These are phyloP conservation scores for Phragmatobia fuliginosa DNA, from an alignment of 2,888 invertebrate genomes.

Conservation along the genomic window DNA sequence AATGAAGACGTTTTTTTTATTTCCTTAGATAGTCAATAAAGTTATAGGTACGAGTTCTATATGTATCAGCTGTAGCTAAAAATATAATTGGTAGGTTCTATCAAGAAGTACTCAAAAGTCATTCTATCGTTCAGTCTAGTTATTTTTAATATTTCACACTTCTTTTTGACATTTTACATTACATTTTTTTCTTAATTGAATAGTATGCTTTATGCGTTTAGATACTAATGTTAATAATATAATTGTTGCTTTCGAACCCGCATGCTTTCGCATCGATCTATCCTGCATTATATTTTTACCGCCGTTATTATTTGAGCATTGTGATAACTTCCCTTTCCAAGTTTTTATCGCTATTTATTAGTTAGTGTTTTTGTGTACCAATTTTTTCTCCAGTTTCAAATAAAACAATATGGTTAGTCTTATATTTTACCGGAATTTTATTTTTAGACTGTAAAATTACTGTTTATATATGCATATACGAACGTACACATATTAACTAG, in stretches of 20 bases:
- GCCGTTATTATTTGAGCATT: conserved; percentile 46
- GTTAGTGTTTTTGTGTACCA: background rate
- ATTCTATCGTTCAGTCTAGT: background rate
- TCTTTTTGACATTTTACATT: background rate
- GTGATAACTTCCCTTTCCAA: conserved; percentile 46
- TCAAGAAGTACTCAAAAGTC: background rate
- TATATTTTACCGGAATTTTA: conserved; percentile 1
- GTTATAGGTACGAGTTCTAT: no score
- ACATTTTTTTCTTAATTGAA: conserved; percentile 17
- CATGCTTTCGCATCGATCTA: conserved; percentile 70
- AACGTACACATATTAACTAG: conserved; percentile 19
- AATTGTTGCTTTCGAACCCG: conserved; percentile 64
- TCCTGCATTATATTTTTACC: conserved; percentile 68
- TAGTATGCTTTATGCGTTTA: conserved; percentile 31
- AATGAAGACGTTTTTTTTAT: no score
- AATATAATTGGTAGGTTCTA: background rate
- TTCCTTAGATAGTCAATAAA: background rate
- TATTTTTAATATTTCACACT: background rate
- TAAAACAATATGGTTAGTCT: background rate
- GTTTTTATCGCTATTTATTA: conserved; percentile 12
- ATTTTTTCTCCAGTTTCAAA: background rate
- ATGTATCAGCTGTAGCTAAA: background rate
- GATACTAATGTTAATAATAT: conserved; percentile 49
- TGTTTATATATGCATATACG: conserved; percentile 28
- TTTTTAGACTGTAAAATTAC: conserved; percentile 20